A percentile compares a stretch with the other conserved stretches of the same genome.
Evolutionary conservation across 2,797 vertebrate species (phyloP).

Genomic region (Allobates femoralis): DNA sequence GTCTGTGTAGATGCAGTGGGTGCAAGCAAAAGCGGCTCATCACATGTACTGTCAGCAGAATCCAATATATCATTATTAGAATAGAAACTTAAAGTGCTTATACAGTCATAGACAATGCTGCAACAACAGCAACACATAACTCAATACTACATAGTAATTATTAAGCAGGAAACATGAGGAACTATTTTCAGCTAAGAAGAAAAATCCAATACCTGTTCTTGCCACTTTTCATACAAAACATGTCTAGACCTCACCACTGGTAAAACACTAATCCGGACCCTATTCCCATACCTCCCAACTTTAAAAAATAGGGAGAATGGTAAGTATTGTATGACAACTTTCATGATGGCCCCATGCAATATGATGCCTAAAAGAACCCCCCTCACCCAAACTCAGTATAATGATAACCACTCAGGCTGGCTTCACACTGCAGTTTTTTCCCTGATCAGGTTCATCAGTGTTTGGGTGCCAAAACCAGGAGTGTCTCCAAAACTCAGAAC

Average conservation of each 20-base stretch:
- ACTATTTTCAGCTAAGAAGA: not conserved
- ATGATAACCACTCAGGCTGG: too few relatives aligned
- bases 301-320: too few relatives aligned
- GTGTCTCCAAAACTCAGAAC: too few relatives aligned
- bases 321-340: too few relatives aligned
- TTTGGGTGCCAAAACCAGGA: too few relatives aligned
- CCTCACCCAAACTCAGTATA: too few relatives aligned
- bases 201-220: not conserved
- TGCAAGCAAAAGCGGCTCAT: not conserved
- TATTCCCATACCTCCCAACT: not conserved
- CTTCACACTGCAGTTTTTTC: too few relatives aligned
- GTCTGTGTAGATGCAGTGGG: not conserved
- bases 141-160: not conserved
- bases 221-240: not conserved
- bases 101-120: not conserved
- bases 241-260: not conserved
- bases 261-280: not conserved
- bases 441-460: too few relatives aligned
- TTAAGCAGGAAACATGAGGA: not conserved
- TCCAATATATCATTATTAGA: slow-evolving; percentile 29
- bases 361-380: too few relatives aligned
- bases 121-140: not conserved
- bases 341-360: too few relatives aligned
- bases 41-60: slow-evolving; percentile 24
- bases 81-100: not conserved